Conservation (phyloP, 2,113 vertebrate genomes). For the Chamaetylas fuelleborni region DNA sequence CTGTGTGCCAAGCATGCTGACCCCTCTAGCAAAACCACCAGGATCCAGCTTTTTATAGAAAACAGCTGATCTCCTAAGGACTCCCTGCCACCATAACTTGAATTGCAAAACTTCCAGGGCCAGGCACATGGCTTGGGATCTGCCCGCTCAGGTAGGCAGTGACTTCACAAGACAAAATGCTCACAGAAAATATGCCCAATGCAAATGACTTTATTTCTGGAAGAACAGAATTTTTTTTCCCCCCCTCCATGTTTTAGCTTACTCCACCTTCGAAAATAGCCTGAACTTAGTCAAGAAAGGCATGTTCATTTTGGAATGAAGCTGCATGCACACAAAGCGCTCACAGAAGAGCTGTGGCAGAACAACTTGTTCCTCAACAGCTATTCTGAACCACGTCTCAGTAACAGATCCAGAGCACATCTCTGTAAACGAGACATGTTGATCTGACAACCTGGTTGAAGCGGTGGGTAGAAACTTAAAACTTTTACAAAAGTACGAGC, state of each 20-base stretch:
- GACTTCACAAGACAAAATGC: background rate
- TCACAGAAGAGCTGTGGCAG: conserved; percentile 39
- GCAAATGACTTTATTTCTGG: background rate
- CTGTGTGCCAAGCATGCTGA: background rate
- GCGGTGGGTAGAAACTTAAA: background rate
- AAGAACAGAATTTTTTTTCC: background rate
- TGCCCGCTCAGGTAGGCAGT: background rate
- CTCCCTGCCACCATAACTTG: background rate
- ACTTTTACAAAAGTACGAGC: background rate
- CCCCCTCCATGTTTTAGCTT: background rate
- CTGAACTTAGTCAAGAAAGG: conserved; percentile 40
- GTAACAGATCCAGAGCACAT: conserved; percentile 33
- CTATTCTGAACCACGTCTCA: conserved; percentile 50
- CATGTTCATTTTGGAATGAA: conserved; percentile 54
- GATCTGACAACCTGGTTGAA: conserved; percentile 29
- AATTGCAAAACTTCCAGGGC: background rate
- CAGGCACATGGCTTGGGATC: background rate
- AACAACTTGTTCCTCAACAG: conserved; percentile 63
- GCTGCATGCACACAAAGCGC: background rate
- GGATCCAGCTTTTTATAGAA: conserved; percentile 45
- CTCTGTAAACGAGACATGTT: conserved; percentile 2
- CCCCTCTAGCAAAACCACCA: background rate
- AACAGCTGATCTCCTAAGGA: conserved; percentile 5
- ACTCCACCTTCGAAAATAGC: conserved; percentile 40
- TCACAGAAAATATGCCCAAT: background rate